Evolutionary conservation across 2,113 vertebrate species (phyloP), one percentile per base, ranked within the genome.

Genomic region (Indicator maculatus): DNA sequence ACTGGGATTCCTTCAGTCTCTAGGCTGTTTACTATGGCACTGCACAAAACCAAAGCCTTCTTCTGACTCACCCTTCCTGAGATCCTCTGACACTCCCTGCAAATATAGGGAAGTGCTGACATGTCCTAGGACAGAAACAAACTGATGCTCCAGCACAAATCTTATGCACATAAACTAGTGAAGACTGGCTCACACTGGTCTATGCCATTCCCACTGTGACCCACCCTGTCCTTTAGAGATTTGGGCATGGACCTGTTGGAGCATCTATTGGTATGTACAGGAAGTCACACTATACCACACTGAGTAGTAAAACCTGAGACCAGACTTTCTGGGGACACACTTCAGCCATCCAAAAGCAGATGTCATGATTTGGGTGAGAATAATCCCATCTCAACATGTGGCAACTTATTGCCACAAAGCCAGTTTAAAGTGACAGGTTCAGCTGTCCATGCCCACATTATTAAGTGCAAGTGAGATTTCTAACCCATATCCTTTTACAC

Each of bases 11-110:
- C 41, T 89, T 75, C 66, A 67, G 17, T 56, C 78, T 41, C 78
- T 38, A n/a, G 56, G 21, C 41, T 67, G 10, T 44, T 82, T 18
- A 2, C 47, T 82, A 7, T 11, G 33, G 52, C 5, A 30, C 33
- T 69, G 28, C 33, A 79, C 41, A 85, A 87, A 95, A 67, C 21
- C 7, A 69, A 44, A 24, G 20, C 26, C 41, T 81, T 47, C 27
- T 53, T 77, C 64, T 94, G 83, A 90, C 30, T 94, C 94, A 88
- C 8, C 45, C 26, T 79, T 64, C 64, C 64, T 71, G 60, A 64
- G 65, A 61, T 72, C 28, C 61, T 82, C 81, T 86, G 93, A 78
- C 63, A 23, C 47, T 7, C 2, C 8, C 16, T 60, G 44, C 73
- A 82, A 3, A 50, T 55, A 70, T 9, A 11, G 47, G 38, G 65